These are phyloP conservation scores for Tethya wilhelma DNA, from an alignment of 37 sponge, comb jelly and placozoan species.

Conservation along the genomic window DNA sequence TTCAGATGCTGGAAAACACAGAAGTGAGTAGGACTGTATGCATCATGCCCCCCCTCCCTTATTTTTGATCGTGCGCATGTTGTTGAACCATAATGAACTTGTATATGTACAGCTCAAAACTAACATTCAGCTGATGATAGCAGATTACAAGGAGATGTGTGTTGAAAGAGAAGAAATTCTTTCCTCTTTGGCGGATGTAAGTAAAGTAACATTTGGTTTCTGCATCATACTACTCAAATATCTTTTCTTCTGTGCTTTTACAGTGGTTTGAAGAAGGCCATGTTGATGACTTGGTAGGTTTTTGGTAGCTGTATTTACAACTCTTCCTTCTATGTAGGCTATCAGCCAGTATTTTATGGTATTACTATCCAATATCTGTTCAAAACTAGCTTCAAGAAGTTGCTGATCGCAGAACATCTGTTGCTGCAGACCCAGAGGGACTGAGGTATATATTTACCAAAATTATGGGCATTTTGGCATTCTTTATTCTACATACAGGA, in stretches of 20 bases:
- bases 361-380: too few relatives aligned
- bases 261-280: conserved; percentile 74
- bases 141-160: conserved; percentile 54
- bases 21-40: too few relatives aligned
- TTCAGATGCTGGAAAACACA: background rate
- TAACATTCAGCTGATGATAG: conserved; percentile 21
- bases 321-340: background rate
- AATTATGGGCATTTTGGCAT: background rate
- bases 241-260: background rate
- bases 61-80: too few relatives aligned
- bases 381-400: conserved; percentile 21
- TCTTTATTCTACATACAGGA: background rate
- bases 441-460: conserved; percentile 6
- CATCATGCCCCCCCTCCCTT: too few relatives aligned
- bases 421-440: conserved; percentile 8
- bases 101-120: background rate
- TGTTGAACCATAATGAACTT: too few relatives aligned
- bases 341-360: background rate
- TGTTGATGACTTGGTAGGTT: conserved; percentile 52
- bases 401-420: background rate
- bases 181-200: conserved; percentile 54
- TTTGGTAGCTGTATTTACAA: background rate
- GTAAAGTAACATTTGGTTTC: background rate
- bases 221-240: background rate
- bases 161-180: conserved; percentile 58